Conservation (phyloP, 2,797 vertebrate genomes). For the Prionace glauca region DNA sequence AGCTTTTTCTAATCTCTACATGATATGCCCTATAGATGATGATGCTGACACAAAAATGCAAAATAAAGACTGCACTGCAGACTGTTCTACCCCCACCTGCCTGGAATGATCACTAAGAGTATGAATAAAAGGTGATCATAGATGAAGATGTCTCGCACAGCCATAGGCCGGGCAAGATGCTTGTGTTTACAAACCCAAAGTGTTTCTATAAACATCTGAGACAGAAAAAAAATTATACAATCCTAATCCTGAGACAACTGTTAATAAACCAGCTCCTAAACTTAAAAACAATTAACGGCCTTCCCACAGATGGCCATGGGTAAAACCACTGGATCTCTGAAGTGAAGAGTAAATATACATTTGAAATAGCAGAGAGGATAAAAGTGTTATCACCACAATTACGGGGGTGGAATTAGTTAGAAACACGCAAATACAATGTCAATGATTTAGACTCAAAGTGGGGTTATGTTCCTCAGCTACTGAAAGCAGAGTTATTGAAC, state of each 20-base stretch:
- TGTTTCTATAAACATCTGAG: background rate
- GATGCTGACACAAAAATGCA: background rate
- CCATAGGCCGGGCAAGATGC: conserved; percentile 83
- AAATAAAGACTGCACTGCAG: background rate
- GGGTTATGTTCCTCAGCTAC: background rate
- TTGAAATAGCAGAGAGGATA: background rate
- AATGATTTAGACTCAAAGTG: background rate
- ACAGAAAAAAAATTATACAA: background rate
- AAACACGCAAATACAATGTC: background rate
- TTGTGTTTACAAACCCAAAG: conserved; percentile 55
- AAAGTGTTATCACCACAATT: background rate
- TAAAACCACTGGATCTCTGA: background rate
- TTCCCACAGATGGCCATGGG: background rate
- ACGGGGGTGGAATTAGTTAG: background rate
- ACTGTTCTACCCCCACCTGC: background rate
- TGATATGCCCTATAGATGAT: no score
- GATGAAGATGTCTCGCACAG: conserved; percentile 68
- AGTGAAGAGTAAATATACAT: background rate
- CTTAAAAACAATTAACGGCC: background rate
- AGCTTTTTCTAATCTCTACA: background rate
- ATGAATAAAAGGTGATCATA: background rate
- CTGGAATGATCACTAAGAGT: background rate
- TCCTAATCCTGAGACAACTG: background rate
- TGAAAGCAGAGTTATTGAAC: background rate
- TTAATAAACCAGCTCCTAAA: background rate